phyloP scores from a whole-genome alignment of 1,140 invertebrate genomes.

The Aphaenogaster ashmeadi region DNA sequence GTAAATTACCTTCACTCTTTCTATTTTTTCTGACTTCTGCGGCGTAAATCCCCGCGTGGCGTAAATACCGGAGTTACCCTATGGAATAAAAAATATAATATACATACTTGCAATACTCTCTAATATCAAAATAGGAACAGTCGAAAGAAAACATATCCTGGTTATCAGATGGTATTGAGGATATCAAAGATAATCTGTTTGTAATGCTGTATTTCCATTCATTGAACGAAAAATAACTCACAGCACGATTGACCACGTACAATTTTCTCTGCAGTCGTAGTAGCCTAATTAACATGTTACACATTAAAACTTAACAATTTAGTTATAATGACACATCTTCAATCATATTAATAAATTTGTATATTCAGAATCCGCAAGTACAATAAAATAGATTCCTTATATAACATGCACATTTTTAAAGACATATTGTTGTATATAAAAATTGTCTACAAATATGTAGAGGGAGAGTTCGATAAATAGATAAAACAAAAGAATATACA shows the following conservation, averaged over 20 bases:
- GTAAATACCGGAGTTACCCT: too few species aligned
- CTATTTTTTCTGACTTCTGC: too few species aligned
- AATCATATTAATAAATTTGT: neutral
- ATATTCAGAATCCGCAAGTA: neutral
- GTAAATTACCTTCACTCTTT: too few species aligned
- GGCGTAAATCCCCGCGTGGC: too few species aligned
- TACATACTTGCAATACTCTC: constrained; percentile 80
- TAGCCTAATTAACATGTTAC: constrained; percentile 88
- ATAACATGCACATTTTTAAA: neutral
- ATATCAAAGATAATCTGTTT: constrained; percentile 83
- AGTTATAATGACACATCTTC: neutral
- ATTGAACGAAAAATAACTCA: constrained; percentile 93
- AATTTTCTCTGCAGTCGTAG: constrained; percentile 93
- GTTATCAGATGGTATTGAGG: neutral
- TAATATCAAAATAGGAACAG: constrained; percentile 73
- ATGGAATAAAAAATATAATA: constrained; percentile 77
- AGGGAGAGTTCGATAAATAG: neutral
- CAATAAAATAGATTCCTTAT: neutral
- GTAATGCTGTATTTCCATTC: constrained; percentile 94
- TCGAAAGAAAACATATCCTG: constrained; percentile 89
- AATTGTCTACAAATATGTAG: too few species aligned
- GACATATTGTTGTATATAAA: neutral
- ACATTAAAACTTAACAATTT: neutral
- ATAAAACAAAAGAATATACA: neutral
- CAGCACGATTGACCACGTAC: constrained; percentile 92